A percentile compares a stretch with the other conserved stretches of the same genome.
Evolutionary conservation across 1,140 invertebrate species (phyloP).

Genomic region (Drosophila malerkotliana): DNA sequence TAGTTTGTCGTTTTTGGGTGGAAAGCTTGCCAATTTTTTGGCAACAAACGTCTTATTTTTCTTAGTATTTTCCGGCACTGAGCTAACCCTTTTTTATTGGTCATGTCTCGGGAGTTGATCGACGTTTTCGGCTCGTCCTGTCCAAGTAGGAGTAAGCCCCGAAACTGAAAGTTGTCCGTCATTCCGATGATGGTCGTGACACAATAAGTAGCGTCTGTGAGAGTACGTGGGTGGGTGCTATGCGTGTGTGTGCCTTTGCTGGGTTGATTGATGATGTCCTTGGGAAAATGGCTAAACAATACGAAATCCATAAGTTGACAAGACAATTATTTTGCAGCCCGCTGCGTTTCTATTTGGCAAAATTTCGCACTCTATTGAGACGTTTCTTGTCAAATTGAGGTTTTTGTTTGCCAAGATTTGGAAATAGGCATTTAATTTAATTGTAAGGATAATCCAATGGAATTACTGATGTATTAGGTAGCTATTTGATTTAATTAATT

Average conservation of each 20-base stretch:
- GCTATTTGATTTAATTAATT: not conserved
- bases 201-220: conserved; percentile 35
- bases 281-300: conserved; percentile 39
- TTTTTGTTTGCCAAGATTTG: not conserved
- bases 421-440: not conserved
- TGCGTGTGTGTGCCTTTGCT: conserved; percentile 22
- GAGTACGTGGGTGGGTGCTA: conserved; percentile 4
- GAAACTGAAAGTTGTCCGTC: conserved; percentile 38
- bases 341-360: not conserved
- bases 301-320: conserved; percentile 51
- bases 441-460: not conserved
- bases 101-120: conserved; percentile 60
- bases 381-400: conserved; percentile 11
- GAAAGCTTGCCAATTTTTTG: conserved; percentile 16
- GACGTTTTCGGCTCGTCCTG: conserved; percentile 26
- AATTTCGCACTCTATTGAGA: conserved; percentile 14
- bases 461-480: not conserved
- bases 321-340: conserved; percentile 44
- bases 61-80: not conserved
- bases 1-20: conserved; percentile 36
- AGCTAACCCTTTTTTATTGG: conserved; percentile 60
- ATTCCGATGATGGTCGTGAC: conserved; percentile 52
- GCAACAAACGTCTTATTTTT: not conserved
- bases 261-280: conserved; percentile 45
- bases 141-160: conserved; percentile 10